These are phyloP conservation scores for Melanotaenia nigrans DNA, from an alignment of 2,797 vertebrate species.

Conservation along the genomic window DNA sequence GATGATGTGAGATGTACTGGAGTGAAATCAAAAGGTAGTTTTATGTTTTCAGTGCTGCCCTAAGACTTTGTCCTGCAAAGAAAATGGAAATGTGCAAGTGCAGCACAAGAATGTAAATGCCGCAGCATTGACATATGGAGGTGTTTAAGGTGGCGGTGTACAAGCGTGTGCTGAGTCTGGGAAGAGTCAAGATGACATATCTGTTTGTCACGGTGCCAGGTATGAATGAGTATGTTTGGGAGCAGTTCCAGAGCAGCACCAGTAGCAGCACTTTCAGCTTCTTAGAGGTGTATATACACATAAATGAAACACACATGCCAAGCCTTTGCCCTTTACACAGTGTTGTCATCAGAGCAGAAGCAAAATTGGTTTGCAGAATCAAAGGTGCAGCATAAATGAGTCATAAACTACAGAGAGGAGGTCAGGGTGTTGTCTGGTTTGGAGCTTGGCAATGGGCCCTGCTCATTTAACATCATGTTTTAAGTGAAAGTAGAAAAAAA, in stretches of 20 bases:
- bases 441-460: not conserved
- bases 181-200: constrained; percentile 70
- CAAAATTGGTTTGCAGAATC: constrained; percentile 24
- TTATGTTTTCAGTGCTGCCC: constrained; percentile 29
- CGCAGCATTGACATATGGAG: constrained; percentile 56
- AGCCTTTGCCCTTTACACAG: constrained; percentile 5
- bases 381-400: constrained; percentile 7
- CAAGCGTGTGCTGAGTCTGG: constrained; percentile 48
- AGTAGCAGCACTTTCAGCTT: constrained; percentile 19
- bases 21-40: constrained; percentile 45
- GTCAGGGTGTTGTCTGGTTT: constrained; percentile 9
- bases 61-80: constrained; percentile 14
- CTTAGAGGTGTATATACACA: constrained; percentile 7
- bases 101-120: constrained; percentile 47
- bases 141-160: constrained; percentile 49
- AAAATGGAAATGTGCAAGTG: constrained; percentile 32
- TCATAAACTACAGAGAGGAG: constrained; percentile 6
- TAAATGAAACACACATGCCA: constrained; percentile 6
- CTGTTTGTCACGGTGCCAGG: constrained; percentile 65
- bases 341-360: constrained; percentile 33
- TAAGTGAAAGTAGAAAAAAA: constrained; percentile 7
- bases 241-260: constrained; percentile 32
- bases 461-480: constrained; percentile 7
- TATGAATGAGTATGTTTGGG: constrained; percentile 43
- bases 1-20: constrained; percentile 29